phyloP scores from a whole-genome alignment of 30 jellyfish, hydroid and myxozoan species.

The Pelagia noctiluca region DNA sequence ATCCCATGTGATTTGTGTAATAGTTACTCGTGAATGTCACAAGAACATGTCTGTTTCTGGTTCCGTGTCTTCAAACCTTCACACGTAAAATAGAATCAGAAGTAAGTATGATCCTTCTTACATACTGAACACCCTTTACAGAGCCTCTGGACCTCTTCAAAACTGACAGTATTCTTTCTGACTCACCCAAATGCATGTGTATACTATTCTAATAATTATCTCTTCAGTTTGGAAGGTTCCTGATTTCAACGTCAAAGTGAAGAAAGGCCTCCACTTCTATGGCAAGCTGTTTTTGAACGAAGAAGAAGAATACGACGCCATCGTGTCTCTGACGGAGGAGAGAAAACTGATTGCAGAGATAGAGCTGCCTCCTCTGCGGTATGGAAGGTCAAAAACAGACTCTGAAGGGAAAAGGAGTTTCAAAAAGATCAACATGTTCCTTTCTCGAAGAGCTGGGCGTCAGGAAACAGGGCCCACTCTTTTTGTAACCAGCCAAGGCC shows the following conservation, averaged over 20 bases:
- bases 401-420: conserved; percentile 13
- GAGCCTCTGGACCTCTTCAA: no score
- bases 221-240: conserved; percentile 48
- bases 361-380: conserved; percentile 20
- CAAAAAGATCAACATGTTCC: conserved; percentile 24
- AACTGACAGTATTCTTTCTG: not conserved
- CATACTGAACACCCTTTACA: no score
- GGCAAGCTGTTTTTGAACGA: conserved; percentile 28
- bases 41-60: no score
- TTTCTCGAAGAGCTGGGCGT: conserved; percentile 11
- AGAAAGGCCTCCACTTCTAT: conserved; percentile 43
- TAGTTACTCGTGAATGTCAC: no score
- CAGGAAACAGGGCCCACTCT: conserved; percentile 48
- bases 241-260: conserved; percentile 20
- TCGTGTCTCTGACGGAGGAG: conserved; percentile 1
- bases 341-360: conserved; percentile 19
- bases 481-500: not conserved
- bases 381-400: conserved; percentile 18
- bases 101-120: no score
- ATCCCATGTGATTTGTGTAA: no score
- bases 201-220: not conserved
- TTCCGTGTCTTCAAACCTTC: no score
- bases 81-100: no score
- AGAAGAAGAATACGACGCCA: conserved; percentile 28
- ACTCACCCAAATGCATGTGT: not conserved